Conservation (phyloP, 2,888 invertebrate genomes). For the Athalia rosae region DNA sequence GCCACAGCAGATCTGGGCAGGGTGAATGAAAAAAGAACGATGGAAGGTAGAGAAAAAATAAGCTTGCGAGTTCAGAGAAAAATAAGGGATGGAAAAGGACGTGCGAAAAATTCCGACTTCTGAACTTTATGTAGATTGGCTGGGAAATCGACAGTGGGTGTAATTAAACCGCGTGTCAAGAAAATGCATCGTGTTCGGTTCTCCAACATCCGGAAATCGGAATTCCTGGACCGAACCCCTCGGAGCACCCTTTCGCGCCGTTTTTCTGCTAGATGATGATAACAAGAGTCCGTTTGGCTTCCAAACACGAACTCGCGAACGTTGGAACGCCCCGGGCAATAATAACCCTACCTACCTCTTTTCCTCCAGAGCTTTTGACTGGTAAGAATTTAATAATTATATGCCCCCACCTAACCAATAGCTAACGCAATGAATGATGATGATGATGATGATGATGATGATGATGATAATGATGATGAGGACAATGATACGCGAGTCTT, state of each 20-base stretch:
- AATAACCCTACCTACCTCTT: not conserved
- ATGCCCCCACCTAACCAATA: not conserved
- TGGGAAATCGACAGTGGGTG: too few relatives aligned
- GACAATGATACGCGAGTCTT: not conserved
- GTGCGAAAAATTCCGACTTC: not conserved
- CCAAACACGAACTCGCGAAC: slow-evolving; percentile 8
- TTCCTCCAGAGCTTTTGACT: slow-evolving; percentile 5
- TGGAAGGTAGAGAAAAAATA: not conserved
- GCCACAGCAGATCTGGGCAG: not conserved
- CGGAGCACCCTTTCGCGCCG: not conserved
- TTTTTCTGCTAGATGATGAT: not conserved
- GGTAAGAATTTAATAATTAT: slow-evolving; percentile 13
- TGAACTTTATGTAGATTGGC: not conserved
- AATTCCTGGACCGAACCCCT: not conserved
- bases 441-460: not conserved
- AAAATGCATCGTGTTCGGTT: not conserved
- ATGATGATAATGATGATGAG: too few relatives aligned
- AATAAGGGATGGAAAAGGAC: slow-evolving; percentile 14
- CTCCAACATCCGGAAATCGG: too few relatives aligned
- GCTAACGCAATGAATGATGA: slow-evolving; percentile 15
- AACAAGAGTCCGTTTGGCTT: slow-evolving; percentile 10
- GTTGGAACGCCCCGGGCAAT: not conserved
- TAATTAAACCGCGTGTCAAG: not conserved
- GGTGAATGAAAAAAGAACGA: not conserved
- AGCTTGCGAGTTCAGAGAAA: not conserved